phyloP scores from a whole-genome alignment of 2,113 vertebrate species.

The Heterotis niloticus region DNA sequence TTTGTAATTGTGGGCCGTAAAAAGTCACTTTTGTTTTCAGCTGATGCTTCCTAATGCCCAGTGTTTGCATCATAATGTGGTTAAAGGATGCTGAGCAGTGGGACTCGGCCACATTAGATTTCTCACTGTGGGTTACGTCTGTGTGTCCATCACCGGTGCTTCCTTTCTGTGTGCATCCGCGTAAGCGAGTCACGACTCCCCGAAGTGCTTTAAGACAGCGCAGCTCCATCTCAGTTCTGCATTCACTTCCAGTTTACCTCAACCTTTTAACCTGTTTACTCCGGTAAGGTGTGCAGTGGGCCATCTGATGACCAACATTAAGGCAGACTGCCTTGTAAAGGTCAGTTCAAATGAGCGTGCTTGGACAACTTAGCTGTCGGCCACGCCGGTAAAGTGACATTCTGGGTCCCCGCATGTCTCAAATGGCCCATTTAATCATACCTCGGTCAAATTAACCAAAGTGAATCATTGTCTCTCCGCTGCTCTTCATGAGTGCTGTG shows the following conservation, averaged over 20 bases:
- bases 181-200: not conserved
- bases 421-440: not conserved
- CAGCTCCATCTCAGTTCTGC: not conserved
- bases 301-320: not conserved
- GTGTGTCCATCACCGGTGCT: not conserved
- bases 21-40: too few relatives aligned
- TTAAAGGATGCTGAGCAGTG: not conserved
- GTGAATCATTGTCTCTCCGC: not conserved
- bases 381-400: not conserved
- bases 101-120: not conserved
- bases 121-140: not conserved
- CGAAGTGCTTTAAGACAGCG: not conserved
- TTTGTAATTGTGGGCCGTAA: too few relatives aligned
- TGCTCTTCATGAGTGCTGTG: not conserved
- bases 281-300: not conserved
- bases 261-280: not conserved
- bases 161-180: not conserved
- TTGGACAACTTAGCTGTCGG: not conserved
- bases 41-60: not conserved
- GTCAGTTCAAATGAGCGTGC: not conserved
- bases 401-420: not conserved
- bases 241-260: not conserved
- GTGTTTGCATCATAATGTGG: not conserved
- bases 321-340: slow-evolving; percentile 14
- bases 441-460: not conserved